Conservation (phyloP, 2,888 invertebrate genomes). For the Chrysolina haemoptera region DNA sequence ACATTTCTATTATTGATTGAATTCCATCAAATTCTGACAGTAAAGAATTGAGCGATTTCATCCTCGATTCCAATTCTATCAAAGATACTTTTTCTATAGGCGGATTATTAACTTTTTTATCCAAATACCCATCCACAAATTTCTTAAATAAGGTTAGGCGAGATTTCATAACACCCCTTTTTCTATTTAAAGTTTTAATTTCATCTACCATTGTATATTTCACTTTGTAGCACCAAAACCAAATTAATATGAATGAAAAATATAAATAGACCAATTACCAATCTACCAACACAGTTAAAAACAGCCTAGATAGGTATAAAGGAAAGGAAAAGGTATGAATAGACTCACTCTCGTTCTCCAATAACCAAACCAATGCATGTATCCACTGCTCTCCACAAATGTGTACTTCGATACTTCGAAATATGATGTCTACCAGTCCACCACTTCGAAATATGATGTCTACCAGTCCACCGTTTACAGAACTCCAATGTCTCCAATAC, state of each 20-base stretch:
- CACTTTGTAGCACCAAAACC: constrained; percentile 1
- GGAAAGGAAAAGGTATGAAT: no score
- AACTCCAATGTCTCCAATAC: no score
- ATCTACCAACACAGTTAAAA: constrained; percentile 4
- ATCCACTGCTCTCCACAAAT: neutral
- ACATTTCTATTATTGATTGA: constrained; percentile 23
- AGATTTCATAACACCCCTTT: constrained; percentile 26
- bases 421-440: neutral
- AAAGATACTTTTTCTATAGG: constrained; percentile 23
- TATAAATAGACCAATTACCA: constrained; percentile 5
- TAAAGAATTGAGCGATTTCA: constrained; percentile 16
- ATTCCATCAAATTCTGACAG: constrained; percentile 27
- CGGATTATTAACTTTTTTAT: neutral
- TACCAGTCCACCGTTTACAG: no score
- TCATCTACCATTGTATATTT: constrained; percentile 26
- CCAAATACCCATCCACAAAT: constrained; percentile 25
- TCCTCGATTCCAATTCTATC: constrained; percentile 27
- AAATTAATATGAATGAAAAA: neutral
- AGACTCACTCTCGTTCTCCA: no score
- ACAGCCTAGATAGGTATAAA: neutral
- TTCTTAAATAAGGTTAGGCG: constrained; percentile 27
- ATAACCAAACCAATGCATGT: neutral
- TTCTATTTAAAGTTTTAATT: constrained; percentile 25
- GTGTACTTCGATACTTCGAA: neutral
- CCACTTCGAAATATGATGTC: neutral